Conservation (phyloP, 2,113 vertebrate species). For the Apodemus speciosus region DNA sequence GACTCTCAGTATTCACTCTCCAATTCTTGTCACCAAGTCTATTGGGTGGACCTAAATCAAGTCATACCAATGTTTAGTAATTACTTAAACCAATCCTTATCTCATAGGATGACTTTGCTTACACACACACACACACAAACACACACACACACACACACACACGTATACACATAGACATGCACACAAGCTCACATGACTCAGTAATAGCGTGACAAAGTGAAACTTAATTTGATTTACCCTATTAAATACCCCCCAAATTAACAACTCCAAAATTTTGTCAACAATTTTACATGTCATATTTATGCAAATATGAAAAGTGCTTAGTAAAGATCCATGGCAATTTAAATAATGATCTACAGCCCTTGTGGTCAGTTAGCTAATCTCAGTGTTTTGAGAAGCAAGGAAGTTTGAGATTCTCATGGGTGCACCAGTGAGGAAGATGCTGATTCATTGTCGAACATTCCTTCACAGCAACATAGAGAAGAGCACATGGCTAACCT, state of each 20-base stretch:
- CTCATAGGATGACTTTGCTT: background rate
- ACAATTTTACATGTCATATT: background rate
- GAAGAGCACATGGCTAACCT: background rate
- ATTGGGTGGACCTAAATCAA: slow-evolving; percentile 49
- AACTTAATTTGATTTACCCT: background rate
- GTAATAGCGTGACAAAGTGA: background rate
- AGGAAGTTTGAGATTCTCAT: background rate
- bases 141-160: background rate
- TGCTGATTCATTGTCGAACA: background rate
- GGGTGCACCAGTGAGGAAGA: background rate
- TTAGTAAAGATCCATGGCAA: background rate
- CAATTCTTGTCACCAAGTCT: background rate
- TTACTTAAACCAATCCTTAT: background rate
- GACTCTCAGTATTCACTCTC: slow-evolving; percentile 48
- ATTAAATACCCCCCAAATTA: too few species aligned
- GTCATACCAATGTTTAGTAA: background rate
- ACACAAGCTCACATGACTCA: background rate
- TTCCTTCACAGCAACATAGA: background rate
- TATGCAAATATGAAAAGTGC: background rate
- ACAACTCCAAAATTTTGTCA: background rate
- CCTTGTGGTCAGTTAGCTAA: background rate
- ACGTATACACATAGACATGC: background rate
- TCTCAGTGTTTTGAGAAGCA: slow-evolving; percentile 2
- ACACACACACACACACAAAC: background rate
- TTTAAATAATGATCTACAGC: background rate